A percentile compares a stretch with the other conserved stretches of the same genome.
These are phyloP conservation scores for Thunnus albacares DNA, from an alignment of 2,797 vertebrate genomes.

Conservation along the genomic window DNA sequence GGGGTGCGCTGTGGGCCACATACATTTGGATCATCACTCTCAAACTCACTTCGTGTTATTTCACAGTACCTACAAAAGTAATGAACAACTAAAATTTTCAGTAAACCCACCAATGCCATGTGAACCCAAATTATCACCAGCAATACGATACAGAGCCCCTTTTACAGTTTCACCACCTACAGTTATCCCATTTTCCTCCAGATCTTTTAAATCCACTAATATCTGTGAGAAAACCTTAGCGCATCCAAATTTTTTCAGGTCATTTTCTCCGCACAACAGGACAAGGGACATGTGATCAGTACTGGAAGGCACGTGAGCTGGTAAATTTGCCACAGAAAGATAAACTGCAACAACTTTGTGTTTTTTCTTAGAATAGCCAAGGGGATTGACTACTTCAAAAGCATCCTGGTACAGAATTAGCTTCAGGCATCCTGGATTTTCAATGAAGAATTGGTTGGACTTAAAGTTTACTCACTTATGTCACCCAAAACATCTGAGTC, in stretches of 20 bases:
- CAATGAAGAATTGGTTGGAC: no score
- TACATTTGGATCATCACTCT: constrained; percentile 44
- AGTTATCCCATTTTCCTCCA: constrained; percentile 32
- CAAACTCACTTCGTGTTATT: constrained; percentile 23
- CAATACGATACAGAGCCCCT: constrained; percentile 30
- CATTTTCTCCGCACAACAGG: background rate
- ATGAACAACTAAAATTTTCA: no score
- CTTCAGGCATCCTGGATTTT: constrained; percentile 16
- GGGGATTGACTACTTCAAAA: constrained; percentile 26
- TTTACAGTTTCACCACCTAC: constrained; percentile 4
- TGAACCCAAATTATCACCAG: no score
- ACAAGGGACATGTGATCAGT: constrained; percentile 8
- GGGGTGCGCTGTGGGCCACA: constrained; percentile 28
- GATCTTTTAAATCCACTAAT: constrained; percentile 21
- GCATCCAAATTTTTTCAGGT: constrained; percentile 1
- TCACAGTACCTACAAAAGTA: constrained; percentile 45
- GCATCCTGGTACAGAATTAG: constrained; percentile 37
- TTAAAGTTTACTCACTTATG: no score
- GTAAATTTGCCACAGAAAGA: constrained; percentile 38
- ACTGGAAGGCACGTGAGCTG: constrained; percentile 1
- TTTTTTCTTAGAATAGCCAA: constrained; percentile 38
- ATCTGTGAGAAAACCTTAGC: constrained; percentile 24
- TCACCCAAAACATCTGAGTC: no score
- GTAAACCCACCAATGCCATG: no score
- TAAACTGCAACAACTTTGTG: constrained; percentile 36